A percentile compares a stretch with the other conserved stretches of the same genome.
Evolutionary conservation across 2,797 vertebrate genomes (phyloP).

Genomic region (Dryobates pubescens): DNA sequence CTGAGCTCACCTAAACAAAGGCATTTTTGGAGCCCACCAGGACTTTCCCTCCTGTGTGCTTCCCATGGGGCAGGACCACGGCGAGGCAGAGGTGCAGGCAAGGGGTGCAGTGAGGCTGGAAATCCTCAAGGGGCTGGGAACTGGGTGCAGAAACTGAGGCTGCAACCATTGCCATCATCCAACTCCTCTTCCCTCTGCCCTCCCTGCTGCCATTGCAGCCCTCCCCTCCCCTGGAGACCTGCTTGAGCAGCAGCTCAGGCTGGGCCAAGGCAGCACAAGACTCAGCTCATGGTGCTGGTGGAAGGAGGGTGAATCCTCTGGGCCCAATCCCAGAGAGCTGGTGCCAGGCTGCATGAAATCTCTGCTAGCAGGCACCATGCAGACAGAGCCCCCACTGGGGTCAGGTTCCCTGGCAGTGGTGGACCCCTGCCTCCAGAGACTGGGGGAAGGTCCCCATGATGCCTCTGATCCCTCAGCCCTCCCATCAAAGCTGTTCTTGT

Average conservation of each 20-base stretch:
- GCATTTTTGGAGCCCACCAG: not conserved
- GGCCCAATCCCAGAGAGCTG: not conserved
- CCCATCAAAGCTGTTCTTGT: not conserved
- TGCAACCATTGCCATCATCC: not conserved
- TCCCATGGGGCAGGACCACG: not conserved
- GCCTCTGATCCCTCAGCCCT: not conserved
- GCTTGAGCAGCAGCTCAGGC: not conserved
- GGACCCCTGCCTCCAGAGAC: not conserved
- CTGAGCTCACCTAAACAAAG: not conserved
- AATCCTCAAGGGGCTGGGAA: not conserved
- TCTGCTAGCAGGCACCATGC: not conserved
- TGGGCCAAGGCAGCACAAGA: not conserved
- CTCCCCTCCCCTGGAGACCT: not conserved
- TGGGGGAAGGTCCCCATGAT: fast-evolving
- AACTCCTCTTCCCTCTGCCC: not conserved
- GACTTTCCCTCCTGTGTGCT: not conserved
- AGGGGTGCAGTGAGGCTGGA: not conserved
- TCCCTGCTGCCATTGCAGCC: not conserved
- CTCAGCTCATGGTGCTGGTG: not conserved
- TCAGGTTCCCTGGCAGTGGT: not conserved
- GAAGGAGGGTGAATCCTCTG: not conserved
- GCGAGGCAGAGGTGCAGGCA: not conserved
- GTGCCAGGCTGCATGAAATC: fast-evolving
- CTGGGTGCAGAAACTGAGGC: not conserved
- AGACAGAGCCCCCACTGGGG: not conserved